phyloP scores from a whole-genome alignment of 2,113 vertebrate species.

The Poecilia latipinna region DNA sequence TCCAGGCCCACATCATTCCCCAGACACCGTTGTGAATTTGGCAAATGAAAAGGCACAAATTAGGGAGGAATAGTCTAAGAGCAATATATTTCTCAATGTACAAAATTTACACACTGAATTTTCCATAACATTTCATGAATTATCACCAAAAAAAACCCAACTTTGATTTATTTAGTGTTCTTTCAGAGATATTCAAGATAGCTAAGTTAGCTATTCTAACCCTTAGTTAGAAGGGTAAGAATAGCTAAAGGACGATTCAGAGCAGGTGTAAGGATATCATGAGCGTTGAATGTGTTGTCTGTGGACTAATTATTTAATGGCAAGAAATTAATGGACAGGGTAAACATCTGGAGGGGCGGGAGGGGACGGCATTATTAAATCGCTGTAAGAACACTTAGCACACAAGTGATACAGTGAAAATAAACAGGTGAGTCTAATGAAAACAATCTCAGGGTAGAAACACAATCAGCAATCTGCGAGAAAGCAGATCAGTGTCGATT shows the following conservation, averaged over 20 bases:
- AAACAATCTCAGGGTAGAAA: conserved; percentile 34
- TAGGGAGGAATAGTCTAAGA: not conserved
- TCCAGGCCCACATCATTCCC: not conserved
- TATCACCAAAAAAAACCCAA: not conserved
- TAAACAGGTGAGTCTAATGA: not conserved
- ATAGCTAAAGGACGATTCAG: not conserved
- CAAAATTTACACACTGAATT: too few relatives aligned
- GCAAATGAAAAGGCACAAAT: not conserved
- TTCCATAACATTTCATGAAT: not conserved
- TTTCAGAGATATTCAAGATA: not conserved
- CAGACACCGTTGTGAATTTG: not conserved
- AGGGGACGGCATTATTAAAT: not conserved
- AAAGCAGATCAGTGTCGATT: not conserved
- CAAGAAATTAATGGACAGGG: not conserved
- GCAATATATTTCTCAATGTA: not conserved
- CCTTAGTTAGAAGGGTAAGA: too few relatives aligned
- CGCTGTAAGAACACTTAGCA: not conserved
- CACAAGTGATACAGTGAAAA: not conserved
- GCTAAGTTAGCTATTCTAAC: not conserved
- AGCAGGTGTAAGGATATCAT: not conserved
- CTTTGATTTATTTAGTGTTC: not conserved
- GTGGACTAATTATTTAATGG: not conserved
- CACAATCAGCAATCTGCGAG: not conserved
- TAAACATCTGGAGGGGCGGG: not conserved
- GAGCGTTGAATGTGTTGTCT: not conserved